These are phyloP conservation scores for Podilymbus podiceps DNA, from an alignment of 2,113 vertebrate genomes.

Conservation along the genomic window DNA sequence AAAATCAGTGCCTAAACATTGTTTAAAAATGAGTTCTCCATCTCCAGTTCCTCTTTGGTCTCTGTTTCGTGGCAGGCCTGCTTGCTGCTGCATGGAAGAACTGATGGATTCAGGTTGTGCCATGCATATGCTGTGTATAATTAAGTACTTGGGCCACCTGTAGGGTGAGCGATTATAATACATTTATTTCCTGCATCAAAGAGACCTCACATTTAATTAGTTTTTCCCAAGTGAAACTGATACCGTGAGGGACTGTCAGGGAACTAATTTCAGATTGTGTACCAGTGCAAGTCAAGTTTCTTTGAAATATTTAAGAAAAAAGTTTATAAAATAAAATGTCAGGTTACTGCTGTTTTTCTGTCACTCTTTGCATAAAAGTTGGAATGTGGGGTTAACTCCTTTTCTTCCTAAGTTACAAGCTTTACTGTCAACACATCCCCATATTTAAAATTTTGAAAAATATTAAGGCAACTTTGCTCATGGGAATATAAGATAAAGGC, in stretches of 20 bases:
- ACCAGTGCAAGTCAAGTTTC: background rate
- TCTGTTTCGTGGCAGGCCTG: background rate
- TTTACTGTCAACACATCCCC: background rate
- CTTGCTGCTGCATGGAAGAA: background rate
- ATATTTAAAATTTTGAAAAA: background rate
- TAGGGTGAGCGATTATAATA: background rate
- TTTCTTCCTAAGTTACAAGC: background rate
- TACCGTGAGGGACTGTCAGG: background rate
- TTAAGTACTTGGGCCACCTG: background rate
- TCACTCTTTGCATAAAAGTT: background rate
- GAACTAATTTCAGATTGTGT: conserved; percentile 30
- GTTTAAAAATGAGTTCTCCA: background rate
- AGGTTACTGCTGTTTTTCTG: background rate
- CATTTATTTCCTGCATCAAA: conserved; percentile 37
- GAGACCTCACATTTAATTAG: conserved; percentile 39
- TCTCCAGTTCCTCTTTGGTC: background rate
- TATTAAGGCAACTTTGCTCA: background rate
- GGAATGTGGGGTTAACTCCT: background rate
- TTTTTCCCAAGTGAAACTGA: conserved; percentile 37
- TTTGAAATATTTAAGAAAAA: conserved; percentile 25
- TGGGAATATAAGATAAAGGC: background rate
- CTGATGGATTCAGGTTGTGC: background rate
- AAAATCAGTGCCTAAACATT: background rate
- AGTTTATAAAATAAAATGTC: background rate
- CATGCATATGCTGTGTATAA: background rate